Evolutionary conservation across 2,797 vertebrate species (phyloP).

Genomic region (Pseudotriccus pelzelni): DNA sequence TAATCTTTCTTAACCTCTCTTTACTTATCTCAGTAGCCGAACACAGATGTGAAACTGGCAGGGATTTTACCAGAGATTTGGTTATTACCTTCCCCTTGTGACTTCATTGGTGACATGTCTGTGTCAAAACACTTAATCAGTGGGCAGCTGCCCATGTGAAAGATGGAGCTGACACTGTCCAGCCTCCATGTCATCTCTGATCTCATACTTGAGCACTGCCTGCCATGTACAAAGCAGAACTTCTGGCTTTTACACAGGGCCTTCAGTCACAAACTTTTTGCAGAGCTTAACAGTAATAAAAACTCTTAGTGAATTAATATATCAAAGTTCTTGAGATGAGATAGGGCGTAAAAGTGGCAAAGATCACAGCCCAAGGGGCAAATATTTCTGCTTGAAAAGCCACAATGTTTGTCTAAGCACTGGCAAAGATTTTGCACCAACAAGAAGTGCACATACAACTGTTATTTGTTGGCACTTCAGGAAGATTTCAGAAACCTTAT

Average conservation of each 20-base stretch:
- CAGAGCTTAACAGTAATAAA: not conserved
- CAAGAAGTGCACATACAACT: not conserved
- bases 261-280: not conserved
- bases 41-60: not conserved
- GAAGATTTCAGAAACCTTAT: not conserved
- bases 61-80: not conserved
- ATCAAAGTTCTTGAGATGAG: not conserved
- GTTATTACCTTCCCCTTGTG: not conserved
- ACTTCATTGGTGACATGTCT: not conserved
- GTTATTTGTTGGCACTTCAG: not conserved
- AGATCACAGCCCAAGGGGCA: not conserved
- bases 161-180: not conserved
- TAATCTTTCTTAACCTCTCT: not conserved
- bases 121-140: not conserved
- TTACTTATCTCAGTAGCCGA: not conserved
- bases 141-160: not conserved
- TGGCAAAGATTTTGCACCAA: not conserved
- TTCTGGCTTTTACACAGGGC: not conserved
- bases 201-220: not conserved
- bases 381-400: not conserved
- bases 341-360: not conserved
- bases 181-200: not conserved
- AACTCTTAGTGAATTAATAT: not conserved
- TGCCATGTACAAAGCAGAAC: not conserved
- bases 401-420: not conserved